phyloP scores from a whole-genome alignment of 2,888 invertebrate genomes.

The Mythimna loreyi region DNA sequence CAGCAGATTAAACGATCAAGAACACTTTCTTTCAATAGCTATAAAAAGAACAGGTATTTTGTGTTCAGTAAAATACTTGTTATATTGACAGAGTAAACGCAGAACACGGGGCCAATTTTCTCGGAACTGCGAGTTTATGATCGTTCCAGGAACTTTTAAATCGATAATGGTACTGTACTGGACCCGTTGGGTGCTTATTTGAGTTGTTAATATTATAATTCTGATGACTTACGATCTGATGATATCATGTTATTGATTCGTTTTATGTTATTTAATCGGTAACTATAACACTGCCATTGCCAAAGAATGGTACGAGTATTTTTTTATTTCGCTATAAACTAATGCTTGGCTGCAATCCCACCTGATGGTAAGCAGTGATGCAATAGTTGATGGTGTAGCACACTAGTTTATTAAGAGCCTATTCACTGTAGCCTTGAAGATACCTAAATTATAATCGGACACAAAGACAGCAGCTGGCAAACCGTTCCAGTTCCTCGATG shows the following conservation, averaged over 20 bases:
- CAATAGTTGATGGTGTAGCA: too few relatives aligned
- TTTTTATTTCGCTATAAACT: too few relatives aligned
- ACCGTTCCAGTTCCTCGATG: too few relatives aligned
- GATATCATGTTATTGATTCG: background rate
- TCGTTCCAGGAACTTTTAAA: conserved; percentile 7
- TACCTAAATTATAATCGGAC: too few relatives aligned
- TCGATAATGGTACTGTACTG: background rate
- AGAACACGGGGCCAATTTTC: conserved; percentile 2
- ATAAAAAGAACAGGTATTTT: background rate
- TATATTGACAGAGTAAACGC: background rate
- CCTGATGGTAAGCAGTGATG: too few relatives aligned
- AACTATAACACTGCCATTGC: background rate
- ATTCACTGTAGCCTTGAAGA: too few relatives aligned
- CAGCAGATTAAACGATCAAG: background rate
- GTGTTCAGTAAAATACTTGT: background rate
- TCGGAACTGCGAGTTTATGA: background rate
- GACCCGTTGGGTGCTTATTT: background rate
- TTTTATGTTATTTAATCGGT: background rate
- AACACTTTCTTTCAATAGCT: background rate
- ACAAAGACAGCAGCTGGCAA: too few relatives aligned
- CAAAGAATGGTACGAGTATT: too few relatives aligned
- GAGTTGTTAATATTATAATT: background rate
- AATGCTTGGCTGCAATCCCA: too few relatives aligned
- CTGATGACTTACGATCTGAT: background rate
- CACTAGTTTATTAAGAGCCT: too few relatives aligned